These are phyloP conservation scores for Luscinia luscinia DNA, from an alignment of 2,797 vertebrate species.

Conservation along the genomic window DNA sequence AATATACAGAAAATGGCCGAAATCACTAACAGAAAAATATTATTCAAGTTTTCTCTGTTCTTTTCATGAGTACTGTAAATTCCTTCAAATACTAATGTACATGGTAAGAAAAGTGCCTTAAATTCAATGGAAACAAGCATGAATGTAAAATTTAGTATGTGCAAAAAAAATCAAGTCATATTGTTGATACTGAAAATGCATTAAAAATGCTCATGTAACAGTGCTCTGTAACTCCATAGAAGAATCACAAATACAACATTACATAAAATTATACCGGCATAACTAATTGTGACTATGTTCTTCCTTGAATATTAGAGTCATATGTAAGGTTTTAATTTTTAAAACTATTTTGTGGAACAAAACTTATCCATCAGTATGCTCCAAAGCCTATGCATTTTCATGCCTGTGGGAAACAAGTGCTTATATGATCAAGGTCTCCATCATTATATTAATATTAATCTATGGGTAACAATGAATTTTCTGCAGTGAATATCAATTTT, in stretches of 20 bases:
- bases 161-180: neutral
- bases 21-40: neutral
- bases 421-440: slow-evolving; percentile 15
- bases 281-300: neutral
- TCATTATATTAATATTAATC: slow-evolving; percentile 30
- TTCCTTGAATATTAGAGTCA: neutral
- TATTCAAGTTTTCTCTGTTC: neutral
- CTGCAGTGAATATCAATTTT: slow-evolving; percentile 37
- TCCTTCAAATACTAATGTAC: neutral
- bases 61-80: neutral
- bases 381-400: neutral
- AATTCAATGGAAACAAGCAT: neutral
- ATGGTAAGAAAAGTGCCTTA: neutral
- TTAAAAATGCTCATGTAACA: neutral
- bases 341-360: neutral
- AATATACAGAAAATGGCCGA: neutral
- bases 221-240: neutral
- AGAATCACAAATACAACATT: neutral
- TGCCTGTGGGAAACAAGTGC: neutral
- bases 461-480: slow-evolving; percentile 14
- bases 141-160: neutral
- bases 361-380: neutral
- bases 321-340: neutral
- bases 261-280: neutral
- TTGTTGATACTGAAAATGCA: neutral